phyloP scores from a whole-genome alignment of 1,140 invertebrate genomes.

The Brachionus manjavacas region DNA sequence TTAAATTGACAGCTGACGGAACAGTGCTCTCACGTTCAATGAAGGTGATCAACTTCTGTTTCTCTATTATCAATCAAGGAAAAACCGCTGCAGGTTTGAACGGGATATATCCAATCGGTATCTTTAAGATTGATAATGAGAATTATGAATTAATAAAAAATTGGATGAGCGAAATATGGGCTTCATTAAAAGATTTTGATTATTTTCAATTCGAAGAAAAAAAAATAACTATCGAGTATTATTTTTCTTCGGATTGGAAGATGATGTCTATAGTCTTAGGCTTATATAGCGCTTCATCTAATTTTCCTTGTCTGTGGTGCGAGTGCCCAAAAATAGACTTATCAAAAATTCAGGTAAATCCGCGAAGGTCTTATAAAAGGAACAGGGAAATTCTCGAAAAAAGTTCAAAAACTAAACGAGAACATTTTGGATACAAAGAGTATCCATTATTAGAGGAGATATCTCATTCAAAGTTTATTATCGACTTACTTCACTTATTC shows the following conservation, averaged over 20 bases:
- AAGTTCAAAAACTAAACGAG: background rate
- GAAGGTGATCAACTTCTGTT: background rate
- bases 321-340: background rate
- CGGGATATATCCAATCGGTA: background rate
- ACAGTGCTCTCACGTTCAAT: background rate
- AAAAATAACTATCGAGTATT: background rate
- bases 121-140: background rate
- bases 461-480: background rate
- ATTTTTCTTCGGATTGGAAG: conserved; percentile 9
- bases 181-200: background rate
- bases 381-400: background rate
- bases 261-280: conserved; percentile 18
- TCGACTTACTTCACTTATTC: background rate
- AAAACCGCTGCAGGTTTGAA: background rate
- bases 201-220: background rate
- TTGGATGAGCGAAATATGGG: background rate
- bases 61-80: background rate
- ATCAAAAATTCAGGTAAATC: background rate
- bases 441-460: background rate
- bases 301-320: conserved; percentile 19
- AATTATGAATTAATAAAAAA: background rate
- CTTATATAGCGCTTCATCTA: background rate
- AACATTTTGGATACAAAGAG: background rate
- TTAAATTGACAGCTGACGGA: too few species aligned
- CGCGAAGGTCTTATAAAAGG: background rate